Conservation (phyloP, 1,140 invertebrate species). For the Himalopsyche phryganea region DNA sequence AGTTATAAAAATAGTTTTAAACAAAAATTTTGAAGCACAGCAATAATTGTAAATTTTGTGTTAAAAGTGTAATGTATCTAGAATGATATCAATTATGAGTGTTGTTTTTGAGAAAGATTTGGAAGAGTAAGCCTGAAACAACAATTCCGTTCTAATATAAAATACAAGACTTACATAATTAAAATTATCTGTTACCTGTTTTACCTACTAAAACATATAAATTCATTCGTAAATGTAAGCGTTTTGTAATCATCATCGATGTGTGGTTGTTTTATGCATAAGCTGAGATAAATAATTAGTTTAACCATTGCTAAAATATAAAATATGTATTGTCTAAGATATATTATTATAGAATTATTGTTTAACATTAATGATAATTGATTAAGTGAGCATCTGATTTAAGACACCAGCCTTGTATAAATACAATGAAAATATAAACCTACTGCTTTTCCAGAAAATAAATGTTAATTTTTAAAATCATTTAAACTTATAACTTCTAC, state of each 20-base stretch:
- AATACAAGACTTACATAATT: too few relatives aligned
- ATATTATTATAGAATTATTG: not conserved
- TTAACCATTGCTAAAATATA: not conserved
- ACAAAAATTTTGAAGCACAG: not conserved
- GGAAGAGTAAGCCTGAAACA: not conserved
- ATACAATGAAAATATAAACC: not conserved
- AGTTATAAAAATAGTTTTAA: too few relatives aligned
- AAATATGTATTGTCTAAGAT: not conserved
- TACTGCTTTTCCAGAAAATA: not conserved
- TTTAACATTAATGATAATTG: too few relatives aligned
- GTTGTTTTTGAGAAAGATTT: not conserved
- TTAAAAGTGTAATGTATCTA: not conserved
- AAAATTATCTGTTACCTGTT: too few relatives aligned
- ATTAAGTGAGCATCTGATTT: too few relatives aligned
- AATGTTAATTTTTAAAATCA: slow-evolving; percentile 5
- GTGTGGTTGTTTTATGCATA: not conserved
- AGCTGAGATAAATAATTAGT: not conserved
- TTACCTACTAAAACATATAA: too few relatives aligned
- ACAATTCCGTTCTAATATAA: not conserved
- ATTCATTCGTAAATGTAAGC: too few relatives aligned
- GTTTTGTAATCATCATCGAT: not conserved
- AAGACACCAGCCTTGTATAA: not conserved
- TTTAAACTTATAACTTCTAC: slow-evolving; percentile 13
- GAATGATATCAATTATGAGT: not conserved
- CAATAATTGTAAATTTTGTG: not conserved